These are phyloP conservation scores for Gila robusta DNA, from an alignment of 2,797 vertebrate genomes.

Conservation along the genomic window DNA sequence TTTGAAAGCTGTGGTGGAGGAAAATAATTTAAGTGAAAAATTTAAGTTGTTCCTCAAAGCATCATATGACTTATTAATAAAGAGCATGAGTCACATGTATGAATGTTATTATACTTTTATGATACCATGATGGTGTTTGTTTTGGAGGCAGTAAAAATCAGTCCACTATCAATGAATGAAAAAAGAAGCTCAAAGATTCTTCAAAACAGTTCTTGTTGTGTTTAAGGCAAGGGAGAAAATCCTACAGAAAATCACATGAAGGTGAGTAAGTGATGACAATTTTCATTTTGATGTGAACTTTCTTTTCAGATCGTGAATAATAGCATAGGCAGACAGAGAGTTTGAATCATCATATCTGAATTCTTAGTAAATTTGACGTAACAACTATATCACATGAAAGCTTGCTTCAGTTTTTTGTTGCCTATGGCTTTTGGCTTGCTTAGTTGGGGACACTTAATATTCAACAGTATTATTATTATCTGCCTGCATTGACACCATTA, in stretches of 20 bases:
- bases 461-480: too few species aligned
- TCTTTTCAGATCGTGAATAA: neutral
- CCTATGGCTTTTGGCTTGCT: too few species aligned
- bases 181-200: neutral
- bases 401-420: neutral
- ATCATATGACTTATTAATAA: neutral
- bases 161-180: neutral
- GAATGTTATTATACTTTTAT: neutral
- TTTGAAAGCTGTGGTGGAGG: neutral
- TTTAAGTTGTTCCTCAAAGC: neutral
- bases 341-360: too few species aligned
- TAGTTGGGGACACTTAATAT: too few species aligned
- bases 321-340: too few species aligned
- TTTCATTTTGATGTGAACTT: constrained; percentile 5
- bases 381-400: neutral
- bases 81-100: neutral
- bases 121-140: neutral
- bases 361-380: neutral
- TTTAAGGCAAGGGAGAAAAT: neutral
- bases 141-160: neutral
- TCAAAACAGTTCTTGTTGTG: neutral
- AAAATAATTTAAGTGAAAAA: neutral
- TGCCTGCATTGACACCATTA: too few species aligned
- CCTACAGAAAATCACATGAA: neutral
- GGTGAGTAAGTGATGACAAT: neutral